These are phyloP conservation scores for Pangasius larnaudii DNA, from an alignment of 2,797 vertebrate genomes.

Conservation along the genomic window DNA sequence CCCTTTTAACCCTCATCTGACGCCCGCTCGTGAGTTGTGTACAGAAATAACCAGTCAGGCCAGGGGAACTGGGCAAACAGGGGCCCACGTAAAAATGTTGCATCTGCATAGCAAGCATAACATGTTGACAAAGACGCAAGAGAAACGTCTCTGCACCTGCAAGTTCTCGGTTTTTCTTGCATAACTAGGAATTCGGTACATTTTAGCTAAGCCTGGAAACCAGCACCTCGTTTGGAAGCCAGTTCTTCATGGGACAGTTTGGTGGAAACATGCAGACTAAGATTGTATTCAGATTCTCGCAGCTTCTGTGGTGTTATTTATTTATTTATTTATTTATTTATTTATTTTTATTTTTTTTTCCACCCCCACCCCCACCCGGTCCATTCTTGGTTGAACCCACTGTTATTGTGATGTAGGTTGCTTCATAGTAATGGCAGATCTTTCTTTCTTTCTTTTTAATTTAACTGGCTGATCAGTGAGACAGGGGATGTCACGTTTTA, in stretches of 20 bases:
- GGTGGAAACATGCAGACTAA: neutral
- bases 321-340: no score
- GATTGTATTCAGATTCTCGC: no score
- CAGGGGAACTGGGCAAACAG: neutral
- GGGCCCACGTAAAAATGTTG: neutral
- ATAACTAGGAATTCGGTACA: neutral
- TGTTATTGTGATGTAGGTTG: no score
- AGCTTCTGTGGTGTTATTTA: no score
- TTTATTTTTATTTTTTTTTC: no score
- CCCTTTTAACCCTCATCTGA: no score
- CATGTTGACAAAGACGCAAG: neutral
- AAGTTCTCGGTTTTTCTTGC: neutral
- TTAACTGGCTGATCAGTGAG: neutral
- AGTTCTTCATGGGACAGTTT: neutral
- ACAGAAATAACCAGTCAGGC: slow-evolving; percentile 1
- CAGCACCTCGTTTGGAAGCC: neutral
- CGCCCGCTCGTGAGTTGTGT: no score
- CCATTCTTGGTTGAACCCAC: no score
- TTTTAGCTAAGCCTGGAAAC: neutral
- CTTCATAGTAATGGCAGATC: no score
- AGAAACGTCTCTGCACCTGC: neutral
- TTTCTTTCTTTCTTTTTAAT: no score
- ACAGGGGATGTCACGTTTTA: neutral
- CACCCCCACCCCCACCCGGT: no score
- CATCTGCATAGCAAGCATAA: neutral